phyloP scores from a whole-genome alignment of 2,888 invertebrate species.

The Physocephala rufipes region DNA sequence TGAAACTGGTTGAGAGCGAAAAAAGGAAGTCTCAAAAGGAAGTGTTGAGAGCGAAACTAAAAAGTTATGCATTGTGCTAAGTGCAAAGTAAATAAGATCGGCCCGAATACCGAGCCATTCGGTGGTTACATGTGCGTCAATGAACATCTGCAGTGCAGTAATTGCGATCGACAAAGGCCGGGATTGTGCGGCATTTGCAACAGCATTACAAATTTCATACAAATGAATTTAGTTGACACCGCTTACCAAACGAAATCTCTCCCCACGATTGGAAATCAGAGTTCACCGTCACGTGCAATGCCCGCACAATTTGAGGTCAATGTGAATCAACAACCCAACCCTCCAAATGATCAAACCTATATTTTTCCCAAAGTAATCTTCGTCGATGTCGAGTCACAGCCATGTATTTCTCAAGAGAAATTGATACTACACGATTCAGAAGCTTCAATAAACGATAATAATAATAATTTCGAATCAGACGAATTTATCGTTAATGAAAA shows the following conservation, averaged over 20 bases:
- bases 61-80: constrained; percentile 44
- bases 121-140: constrained; percentile 46
- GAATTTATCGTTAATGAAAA: not conserved
- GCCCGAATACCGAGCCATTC: constrained; percentile 41
- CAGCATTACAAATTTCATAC: constrained; percentile 40
- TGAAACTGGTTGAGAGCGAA: no score
- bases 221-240: constrained; percentile 20
- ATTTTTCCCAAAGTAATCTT: constrained; percentile 37
- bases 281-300: not conserved
- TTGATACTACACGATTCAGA: constrained; percentile 43
- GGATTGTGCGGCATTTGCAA: constrained; percentile 40
- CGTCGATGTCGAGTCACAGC: constrained; percentile 44
- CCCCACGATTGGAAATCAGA: not conserved
- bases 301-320: not conserved
- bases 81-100: constrained; percentile 45
- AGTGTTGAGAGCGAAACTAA: constrained; percentile 11
- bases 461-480: not conserved
- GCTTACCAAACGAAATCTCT: not conserved
- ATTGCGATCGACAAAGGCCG: constrained; percentile 30
- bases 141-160: constrained; percentile 44
- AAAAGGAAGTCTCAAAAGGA: no score
- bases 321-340: not conserved
- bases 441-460: constrained; percentile 21
- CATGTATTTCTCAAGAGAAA: constrained; percentile 43
- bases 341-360: not conserved